A percentile compares a stretch with the other conserved stretches of the same genome.
Evolutionary conservation across 2,797 vertebrate genomes (phyloP).

Genomic region (Rhyacichthys aspro): DNA sequence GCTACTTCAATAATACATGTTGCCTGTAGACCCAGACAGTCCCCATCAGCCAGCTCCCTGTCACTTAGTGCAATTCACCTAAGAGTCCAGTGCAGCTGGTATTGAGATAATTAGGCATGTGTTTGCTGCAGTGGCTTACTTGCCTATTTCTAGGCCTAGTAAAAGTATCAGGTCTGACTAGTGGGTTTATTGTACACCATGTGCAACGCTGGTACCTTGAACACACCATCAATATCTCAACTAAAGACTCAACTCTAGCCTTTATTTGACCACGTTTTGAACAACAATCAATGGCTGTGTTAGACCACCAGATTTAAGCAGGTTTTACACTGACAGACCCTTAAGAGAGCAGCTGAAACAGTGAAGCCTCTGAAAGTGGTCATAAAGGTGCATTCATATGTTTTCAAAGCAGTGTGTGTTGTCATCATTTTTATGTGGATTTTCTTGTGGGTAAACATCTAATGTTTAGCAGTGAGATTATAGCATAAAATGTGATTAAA

Average conservation of each 20-base stretch:
- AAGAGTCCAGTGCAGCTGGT: slow-evolving; percentile 19
- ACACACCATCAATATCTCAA: too few species aligned
- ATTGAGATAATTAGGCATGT: slow-evolving; percentile 28
- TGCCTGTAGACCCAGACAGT: not conserved
- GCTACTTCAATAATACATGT: too few species aligned
- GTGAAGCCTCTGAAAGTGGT: slow-evolving; percentile 31
- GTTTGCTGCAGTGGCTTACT: slow-evolving; percentile 11
- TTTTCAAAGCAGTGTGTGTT: slow-evolving; percentile 10
- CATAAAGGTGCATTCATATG: too few species aligned
- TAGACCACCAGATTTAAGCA: too few species aligned
- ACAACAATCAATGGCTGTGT: too few species aligned
- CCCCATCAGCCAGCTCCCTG: not conserved
- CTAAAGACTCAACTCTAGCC: too few species aligned
- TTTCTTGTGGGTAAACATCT: slow-evolving; percentile 18
- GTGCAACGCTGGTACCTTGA: not conserved
- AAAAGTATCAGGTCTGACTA: slow-evolving; percentile 13
- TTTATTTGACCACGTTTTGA: not conserved
- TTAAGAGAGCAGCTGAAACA: slow-evolving; percentile 27
- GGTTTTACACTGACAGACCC: slow-evolving; percentile 4
- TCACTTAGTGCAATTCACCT: slow-evolving; percentile 12
- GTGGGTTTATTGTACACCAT: not conserved
- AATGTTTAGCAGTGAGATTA: slow-evolving; percentile 13
- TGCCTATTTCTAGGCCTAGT: slow-evolving; percentile 15
- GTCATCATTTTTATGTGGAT: slow-evolving; percentile 10
- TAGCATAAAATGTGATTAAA: slow-evolving; percentile 5